Percentiles rank a stretch among this genome's conserved stretches.
Conservation (phyloP, 37 sponge, comb jelly and placozoan genomes). For the Halichondria panicea region DNA sequence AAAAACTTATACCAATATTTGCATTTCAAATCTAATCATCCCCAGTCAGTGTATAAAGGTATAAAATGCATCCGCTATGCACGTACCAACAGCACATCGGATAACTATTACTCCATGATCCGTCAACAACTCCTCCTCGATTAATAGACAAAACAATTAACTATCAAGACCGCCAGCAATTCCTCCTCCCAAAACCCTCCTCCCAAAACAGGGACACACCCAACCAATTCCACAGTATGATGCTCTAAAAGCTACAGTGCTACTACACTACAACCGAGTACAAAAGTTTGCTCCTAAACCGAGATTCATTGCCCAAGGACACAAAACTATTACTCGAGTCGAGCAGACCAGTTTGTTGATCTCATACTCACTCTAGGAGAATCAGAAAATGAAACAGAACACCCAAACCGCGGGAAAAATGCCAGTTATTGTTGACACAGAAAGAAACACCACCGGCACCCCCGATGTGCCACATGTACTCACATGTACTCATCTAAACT, state of each 20-base stretch:
- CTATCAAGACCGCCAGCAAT: no score
- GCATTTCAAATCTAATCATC: conserved; percentile 13
- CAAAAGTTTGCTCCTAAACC: not conserved
- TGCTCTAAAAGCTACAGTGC: not conserved
- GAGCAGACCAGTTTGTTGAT: not conserved
- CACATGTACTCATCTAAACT: no score
- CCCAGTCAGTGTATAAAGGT: conserved; percentile 1
- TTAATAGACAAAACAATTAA: no score
- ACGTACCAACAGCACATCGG: conserved; percentile 3
- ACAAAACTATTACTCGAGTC: not conserved
- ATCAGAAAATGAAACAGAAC: not conserved
- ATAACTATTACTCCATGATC: not conserved
- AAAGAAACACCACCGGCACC: not conserved
- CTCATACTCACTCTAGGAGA: not conserved
- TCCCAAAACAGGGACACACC: no score
- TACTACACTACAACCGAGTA: conserved; percentile 1
- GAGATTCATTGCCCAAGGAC: conserved; percentile 1
- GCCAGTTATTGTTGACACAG: no score
- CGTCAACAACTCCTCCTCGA: no score
- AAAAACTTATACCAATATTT: conserved; percentile 26
- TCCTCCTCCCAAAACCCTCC: no score
- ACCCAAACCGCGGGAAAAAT: not conserved
- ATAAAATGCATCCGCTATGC: conserved; percentile 23
- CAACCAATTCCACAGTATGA: not conserved
- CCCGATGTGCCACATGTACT: conserved; percentile 8